These are phyloP conservation scores for Galerucella nymphaeae DNA, from an alignment of 2,888 invertebrate genomes.

Conservation along the genomic window DNA sequence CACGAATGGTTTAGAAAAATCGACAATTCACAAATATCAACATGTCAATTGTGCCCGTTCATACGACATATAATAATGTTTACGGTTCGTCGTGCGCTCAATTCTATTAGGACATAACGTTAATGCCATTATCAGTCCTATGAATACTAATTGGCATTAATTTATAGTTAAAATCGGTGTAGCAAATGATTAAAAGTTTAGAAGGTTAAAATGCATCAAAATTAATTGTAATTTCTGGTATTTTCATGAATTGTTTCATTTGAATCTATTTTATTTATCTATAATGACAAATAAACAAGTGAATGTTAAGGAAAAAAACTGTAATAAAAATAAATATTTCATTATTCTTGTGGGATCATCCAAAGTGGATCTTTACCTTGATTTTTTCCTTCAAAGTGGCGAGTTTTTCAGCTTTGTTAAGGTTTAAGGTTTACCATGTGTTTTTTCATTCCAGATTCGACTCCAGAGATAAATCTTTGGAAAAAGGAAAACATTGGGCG, in stretches of 20 bases:
- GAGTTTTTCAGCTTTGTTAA: too few species aligned
- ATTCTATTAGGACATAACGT: constrained; percentile 6
- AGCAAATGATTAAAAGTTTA: constrained; percentile 4
- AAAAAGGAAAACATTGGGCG: constrained; percentile 86
- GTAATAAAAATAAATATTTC: too few species aligned
- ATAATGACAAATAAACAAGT: too few species aligned
- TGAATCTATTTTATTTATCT: too few species aligned
- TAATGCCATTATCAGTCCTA: constrained; percentile 7
- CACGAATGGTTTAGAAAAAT: too few species aligned
- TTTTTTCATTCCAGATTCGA: constrained; percentile 71
- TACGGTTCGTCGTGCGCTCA: neutral
- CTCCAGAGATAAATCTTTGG: constrained; percentile 77
- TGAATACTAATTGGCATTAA: constrained; percentile 1
- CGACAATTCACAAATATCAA: too few species aligned
- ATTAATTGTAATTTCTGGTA: neutral
- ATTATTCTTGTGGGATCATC: too few species aligned
- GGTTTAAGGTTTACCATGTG: neutral
- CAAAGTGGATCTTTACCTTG: too few species aligned
- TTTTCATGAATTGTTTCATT: neutral
- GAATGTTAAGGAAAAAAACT: too few species aligned
- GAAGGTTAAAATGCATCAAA: neutral
- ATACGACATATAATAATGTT: neutral
- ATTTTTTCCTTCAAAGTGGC: too few species aligned
- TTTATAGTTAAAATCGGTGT: neutral
- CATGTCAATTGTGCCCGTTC: neutral